phyloP scores from a whole-genome alignment of 2,888 invertebrate genomes.

The Siphlonurus alternatus region DNA sequence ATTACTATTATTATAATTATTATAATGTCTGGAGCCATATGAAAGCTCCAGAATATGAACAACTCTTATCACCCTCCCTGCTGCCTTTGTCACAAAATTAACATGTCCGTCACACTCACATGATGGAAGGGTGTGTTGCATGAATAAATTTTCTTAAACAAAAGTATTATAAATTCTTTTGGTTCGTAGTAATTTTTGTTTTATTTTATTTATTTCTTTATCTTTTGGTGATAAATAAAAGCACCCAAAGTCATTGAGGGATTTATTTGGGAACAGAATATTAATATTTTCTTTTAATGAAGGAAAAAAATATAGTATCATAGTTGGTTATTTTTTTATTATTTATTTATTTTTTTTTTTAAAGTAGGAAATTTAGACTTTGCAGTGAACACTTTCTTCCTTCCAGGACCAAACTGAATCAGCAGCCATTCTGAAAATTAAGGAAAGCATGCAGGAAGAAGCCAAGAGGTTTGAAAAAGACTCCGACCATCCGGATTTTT shows the following conservation, averaged over 20 bases:
- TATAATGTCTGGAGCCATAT: background rate
- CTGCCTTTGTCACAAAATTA: slow-evolving; percentile 16
- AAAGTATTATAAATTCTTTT: slow-evolving; percentile 8
- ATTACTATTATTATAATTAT: background rate
- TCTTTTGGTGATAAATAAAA: background rate
- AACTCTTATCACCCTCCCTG: slow-evolving; percentile 13
- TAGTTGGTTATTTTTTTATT: slow-evolving; percentile 7
- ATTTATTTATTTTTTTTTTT: slow-evolving; percentile 5
- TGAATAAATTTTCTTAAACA: slow-evolving; percentile 14
- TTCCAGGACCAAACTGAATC: slow-evolving; percentile 85
- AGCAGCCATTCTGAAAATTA: slow-evolving; percentile 99
- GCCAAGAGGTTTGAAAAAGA: slow-evolving; percentile 98
- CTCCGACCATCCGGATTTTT: slow-evolving; percentile 92
- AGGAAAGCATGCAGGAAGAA: slow-evolving; percentile 99
- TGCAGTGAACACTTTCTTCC: slow-evolving; percentile 17
- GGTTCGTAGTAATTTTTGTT: slow-evolving; percentile 5
- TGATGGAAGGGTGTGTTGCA: slow-evolving; percentile 17
- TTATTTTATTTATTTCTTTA: background rate
- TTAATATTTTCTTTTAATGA: background rate
- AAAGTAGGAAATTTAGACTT: slow-evolving; percentile 15
- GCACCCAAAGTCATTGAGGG: background rate
- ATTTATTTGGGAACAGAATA: background rate
- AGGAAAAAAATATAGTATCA: background rate
- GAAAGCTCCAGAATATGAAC: background rate
- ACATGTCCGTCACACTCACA: slow-evolving; percentile 17